A percentile compares a stretch with the other conserved stretches of the same genome.
Evolutionary conservation across 1,140 invertebrate genomes (phyloP).

Genomic region (Zelostemma sp.): DNA sequence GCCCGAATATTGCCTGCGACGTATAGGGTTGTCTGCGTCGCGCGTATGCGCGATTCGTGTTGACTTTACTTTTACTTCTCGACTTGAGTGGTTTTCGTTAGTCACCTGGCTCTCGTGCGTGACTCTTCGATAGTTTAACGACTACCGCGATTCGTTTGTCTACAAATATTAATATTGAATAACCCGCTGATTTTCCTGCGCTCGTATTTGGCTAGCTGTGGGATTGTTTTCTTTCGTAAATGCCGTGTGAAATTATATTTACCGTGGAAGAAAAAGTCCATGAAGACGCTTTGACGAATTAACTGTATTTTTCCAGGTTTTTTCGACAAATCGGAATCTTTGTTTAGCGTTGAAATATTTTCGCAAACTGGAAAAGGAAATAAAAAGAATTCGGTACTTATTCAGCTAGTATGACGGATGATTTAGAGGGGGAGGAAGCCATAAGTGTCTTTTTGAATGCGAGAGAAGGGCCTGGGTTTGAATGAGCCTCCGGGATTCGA

Average conservation of each 20-base stretch:
- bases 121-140: constrained; percentile 29
- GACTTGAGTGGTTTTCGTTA: constrained; percentile 50
- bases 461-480: constrained; percentile 16
- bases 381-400: background rate
- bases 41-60: constrained; percentile 34
- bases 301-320: no score
- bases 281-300: no score
- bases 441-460: constrained; percentile 48
- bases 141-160: constrained; percentile 30
- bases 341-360: no score
- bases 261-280: no score
- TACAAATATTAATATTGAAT: constrained; percentile 30
- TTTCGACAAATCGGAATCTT: no score
- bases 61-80: constrained; percentile 52
- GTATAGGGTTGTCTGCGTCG: constrained; percentile 30
- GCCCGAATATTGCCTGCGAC: constrained; percentile 33
- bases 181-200: background rate
- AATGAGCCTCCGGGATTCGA: constrained; percentile 27
- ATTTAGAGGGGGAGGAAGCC: constrained; percentile 11
- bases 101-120: constrained; percentile 48
- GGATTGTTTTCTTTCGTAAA: background rate
- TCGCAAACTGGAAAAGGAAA: background rate
- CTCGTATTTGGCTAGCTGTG: background rate
- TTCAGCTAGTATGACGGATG: constrained; percentile 37
- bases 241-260: no score